Conservation (phyloP, 2,113 vertebrate species). For the Periophthalmodon schlosseri region DNA sequence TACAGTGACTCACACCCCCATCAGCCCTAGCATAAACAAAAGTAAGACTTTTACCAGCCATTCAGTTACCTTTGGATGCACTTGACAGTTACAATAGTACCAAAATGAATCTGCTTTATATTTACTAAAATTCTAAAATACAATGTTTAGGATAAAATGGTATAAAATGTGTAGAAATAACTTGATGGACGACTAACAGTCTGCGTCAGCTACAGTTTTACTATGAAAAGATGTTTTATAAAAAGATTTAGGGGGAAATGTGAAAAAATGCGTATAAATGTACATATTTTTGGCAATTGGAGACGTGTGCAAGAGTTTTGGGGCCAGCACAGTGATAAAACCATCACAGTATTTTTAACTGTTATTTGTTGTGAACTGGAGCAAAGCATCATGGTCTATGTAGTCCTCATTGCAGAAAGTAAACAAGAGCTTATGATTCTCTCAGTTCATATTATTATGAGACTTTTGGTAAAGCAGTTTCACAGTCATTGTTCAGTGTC, state of each 20-base stretch:
- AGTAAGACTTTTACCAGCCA: no score
- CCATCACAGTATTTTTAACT: background rate
- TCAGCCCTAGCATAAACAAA: no score
- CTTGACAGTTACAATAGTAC: background rate
- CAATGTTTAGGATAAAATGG: background rate
- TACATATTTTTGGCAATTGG: background rate
- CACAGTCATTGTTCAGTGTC: no score
- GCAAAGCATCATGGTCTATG: background rate
- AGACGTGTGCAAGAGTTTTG: background rate
- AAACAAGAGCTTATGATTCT: no score
- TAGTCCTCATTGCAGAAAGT: background rate
- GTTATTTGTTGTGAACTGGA: background rate
- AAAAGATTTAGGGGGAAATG: background rate
- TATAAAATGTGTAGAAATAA: constrained; percentile 6
- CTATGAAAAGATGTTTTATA: background rate
- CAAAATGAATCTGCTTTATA: background rate
- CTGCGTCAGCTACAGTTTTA: background rate
- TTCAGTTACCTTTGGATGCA: background rate
- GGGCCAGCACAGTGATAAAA: background rate
- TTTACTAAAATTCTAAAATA: background rate
- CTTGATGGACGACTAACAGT: background rate
- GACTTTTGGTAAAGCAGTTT: no score
- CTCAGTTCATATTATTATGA: no score
- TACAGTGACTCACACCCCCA: no score
- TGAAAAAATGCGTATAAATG: background rate